Conservation (phyloP, 1,140 invertebrate genomes). For the Ridgeia piscesae region DNA sequence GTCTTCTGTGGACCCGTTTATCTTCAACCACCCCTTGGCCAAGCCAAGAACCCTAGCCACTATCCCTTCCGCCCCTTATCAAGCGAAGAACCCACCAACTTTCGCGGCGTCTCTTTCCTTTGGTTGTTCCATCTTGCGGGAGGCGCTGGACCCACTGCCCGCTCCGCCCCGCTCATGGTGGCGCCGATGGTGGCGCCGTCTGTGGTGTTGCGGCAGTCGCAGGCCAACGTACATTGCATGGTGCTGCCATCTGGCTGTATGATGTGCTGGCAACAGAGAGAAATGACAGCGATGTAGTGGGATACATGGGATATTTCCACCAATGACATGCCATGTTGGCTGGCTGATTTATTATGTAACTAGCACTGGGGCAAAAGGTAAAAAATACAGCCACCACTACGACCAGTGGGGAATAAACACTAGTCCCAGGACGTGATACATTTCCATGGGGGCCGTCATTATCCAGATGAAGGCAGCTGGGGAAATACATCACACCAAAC, state of each 20-base stretch:
- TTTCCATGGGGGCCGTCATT: neutral
- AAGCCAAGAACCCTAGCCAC: neutral
- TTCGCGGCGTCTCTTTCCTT: neutral
- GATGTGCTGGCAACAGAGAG: conserved; percentile 12
- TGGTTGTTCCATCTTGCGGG: neutral
- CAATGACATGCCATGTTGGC: neutral
- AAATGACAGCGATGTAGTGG: neutral
- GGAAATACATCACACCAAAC: neutral
- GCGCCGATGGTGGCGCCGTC: neutral
- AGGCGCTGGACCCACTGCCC: neutral
- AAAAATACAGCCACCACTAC: neutral
- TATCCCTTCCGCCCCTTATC: neutral
- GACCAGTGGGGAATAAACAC: neutral
- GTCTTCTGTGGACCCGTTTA: too few relatives aligned
- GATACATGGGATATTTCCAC: neutral
- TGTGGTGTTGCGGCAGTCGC: neutral
- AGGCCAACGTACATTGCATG: conserved; percentile 17
- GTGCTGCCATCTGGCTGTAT: conserved; percentile 20
- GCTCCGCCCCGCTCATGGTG: neutral
- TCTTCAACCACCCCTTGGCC: too few relatives aligned
- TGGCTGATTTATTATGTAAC: too few relatives aligned
- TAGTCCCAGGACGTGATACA: neutral
- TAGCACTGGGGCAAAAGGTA: neutral
- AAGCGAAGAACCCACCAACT: neutral
- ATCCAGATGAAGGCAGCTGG: neutral